Conservation (phyloP, 2,888 invertebrate genomes). For the Augochlorella aurata region DNA sequence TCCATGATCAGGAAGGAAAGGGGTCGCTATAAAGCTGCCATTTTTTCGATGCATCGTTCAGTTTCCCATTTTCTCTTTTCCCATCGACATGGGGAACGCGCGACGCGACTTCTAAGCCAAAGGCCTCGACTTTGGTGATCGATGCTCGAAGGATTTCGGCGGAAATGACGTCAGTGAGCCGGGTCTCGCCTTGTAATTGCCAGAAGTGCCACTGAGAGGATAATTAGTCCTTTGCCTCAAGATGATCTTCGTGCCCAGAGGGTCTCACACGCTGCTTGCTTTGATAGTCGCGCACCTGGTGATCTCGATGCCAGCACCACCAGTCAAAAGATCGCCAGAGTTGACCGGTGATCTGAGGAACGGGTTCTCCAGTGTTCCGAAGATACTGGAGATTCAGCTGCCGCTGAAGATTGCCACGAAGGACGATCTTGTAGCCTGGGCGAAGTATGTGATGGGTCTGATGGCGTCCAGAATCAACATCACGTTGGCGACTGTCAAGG, state of each 20-base stretch:
- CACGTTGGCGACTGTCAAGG: constrained; percentile 67
- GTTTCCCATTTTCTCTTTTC: constrained; percentile 43
- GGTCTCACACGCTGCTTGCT: constrained; percentile 34
- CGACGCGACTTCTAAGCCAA: background rate
- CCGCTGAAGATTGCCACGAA: constrained; percentile 72
- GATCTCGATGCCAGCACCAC: constrained; percentile 49
- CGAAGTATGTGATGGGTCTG: constrained; percentile 76
- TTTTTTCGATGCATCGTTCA: constrained; percentile 50
- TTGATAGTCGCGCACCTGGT: constrained; percentile 41
- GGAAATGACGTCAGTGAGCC: constrained; percentile 19
- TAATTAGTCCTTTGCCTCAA: background rate
- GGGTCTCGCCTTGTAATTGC: background rate
- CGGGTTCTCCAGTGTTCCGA: constrained; percentile 62
- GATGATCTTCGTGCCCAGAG: constrained; percentile 40
- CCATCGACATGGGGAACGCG: constrained; percentile 9
- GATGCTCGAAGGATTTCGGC: background rate
- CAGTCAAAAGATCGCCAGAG: constrained; percentile 35
- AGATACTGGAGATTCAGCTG: constrained; percentile 72
- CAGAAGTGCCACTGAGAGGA: too few relatives aligned
- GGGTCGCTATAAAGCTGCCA: constrained; percentile 70
- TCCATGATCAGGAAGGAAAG: constrained; percentile 63
- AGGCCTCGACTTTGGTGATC: background rate
- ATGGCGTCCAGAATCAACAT: constrained; percentile 79
- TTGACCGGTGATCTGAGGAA: background rate
- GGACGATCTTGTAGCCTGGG: constrained; percentile 77